Base-by-base conservation (phyloP, 2,113 vertebrate genomes). In the Dendrocopos noguchii region DNA sequence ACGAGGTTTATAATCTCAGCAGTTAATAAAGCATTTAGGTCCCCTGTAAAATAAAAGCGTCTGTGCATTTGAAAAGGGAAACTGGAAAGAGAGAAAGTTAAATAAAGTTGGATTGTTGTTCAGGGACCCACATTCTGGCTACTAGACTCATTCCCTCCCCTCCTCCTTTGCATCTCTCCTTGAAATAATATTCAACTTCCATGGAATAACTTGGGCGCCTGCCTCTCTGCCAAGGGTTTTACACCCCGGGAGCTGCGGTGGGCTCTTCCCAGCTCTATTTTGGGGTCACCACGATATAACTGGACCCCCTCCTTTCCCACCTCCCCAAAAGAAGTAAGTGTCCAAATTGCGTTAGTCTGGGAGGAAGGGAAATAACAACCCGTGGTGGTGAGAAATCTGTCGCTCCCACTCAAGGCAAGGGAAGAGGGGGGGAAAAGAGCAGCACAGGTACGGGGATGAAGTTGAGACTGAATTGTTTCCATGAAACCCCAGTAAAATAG, bases 381-480 rank as follows among this genome's bases (percentile, higher is more conserved):
- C 73, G 17, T 2, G 73, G 0, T 44, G 88, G 82, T 66, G 90
- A 86, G 80, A 84, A 63, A 79, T 77, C 61, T 71, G 61, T 70
- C 66, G 64, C 76, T 78, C 21, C 42, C 85, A 24, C 59, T 34
- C 28, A 19, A 17, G 42, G 56, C 67, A 56, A 29, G 64, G 44
- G 34, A 52, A 56, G 36, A 61, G 57, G 74, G 29, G 36, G 78
- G 61, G 57, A 47, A 82, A 46, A 24, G 0, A 11, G 44, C n/a
- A 27, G 71, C 52, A 2, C 88, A 95, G 87, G 82, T 91, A 97
- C 20, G 7, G 59, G 50, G 31, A 21, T 12, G 3, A 90, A 94
- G 92, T 96, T 56, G 85, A 21, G 86, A 42, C 64, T 4, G 83
- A 84, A 90, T 75, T 56, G 85, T 89, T 97, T 81, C 95, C 93